Base-by-base conservation (phyloP, 2,797 vertebrate genomes). In the Sorex maritimensis region DNA sequence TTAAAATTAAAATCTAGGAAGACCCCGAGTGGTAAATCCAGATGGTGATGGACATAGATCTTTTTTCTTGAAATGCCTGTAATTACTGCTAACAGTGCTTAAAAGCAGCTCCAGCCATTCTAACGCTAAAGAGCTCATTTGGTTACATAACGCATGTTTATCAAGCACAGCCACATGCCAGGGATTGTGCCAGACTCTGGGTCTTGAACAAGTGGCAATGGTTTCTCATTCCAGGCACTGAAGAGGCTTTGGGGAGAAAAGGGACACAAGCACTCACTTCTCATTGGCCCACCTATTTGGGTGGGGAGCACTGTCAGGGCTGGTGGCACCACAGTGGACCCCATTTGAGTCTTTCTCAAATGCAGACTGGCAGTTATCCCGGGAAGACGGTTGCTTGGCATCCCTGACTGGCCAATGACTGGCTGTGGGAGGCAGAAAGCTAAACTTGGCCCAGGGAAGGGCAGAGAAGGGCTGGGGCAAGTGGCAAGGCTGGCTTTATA, bases 1-100 rank as follows among this genome's bases (percentile, higher is more conserved):
- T 44, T 55, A 55, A 55, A 55, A 55, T 14, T 14, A 55, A 55
- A 55, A 55, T 14, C 52, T 55, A 55, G 13, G 52, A 55, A 55
- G 52, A 17, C 52, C 52, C 13, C 52, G 4, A 55, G 13, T 55
- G 52, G 52, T 44, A 15, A 75, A 72, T 58, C 38, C 26, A 23
- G 79, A 92, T 30, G 52, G 4, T 79, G 49, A 63, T 9, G 24
- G 65, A 68, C 5, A 15, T 52, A 93, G 46, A 81, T 14, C 28
- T 46, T 69, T 78, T 38, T 8, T 88, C 67, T 44, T 79, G 10
- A 78, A 77, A 83, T 24, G 72, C 8, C 17, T 74, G 9, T 2
- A 65, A 81, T 78, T 68, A 91, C 78, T 75, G 55, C 41, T 41
- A 80, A 44, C 55, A 86, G 63, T 23, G 84, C 41, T 12, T 24